Evolutionary conservation across 2,113 vertebrate genomes (phyloP).

Genomic region (Zeus faber): DNA sequence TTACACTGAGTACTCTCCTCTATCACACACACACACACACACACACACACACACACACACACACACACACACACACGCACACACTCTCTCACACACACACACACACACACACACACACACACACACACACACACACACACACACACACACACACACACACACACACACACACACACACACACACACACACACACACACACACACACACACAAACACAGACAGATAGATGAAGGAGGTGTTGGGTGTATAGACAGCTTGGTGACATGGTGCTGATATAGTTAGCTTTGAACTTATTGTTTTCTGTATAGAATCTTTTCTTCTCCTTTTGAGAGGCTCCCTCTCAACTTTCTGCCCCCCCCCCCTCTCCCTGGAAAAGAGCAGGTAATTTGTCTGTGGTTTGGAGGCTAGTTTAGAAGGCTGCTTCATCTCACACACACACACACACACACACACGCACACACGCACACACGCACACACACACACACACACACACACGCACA

Average conservation of each 20-base stretch:
- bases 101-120: constrained; percentile 16
- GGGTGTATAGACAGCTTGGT: constrained; percentile 9
- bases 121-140: constrained; percentile 9
- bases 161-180: constrained; percentile 12
- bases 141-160: constrained; percentile 19
- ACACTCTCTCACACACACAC: constrained; percentile 9
- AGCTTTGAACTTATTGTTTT: constrained; percentile 9
- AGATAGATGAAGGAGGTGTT: constrained; percentile 3
- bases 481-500: constrained; percentile 19
- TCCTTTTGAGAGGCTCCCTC: not conserved
- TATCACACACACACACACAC: constrained; percentile 3
- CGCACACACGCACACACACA: constrained; percentile 8
- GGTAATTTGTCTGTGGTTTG: constrained; percentile 30
- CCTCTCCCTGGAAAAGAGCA: constrained; percentile 7
- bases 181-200: constrained; percentile 23
- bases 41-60: constrained; percentile 15
- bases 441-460: constrained; percentile 4
- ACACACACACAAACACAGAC: constrained; percentile 11
- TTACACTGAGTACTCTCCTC: constrained; percentile 26
- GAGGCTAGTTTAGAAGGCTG: constrained; percentile 2
- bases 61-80: constrained; percentile 18
- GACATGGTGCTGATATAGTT: constrained; percentile 20
- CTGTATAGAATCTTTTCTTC: not conserved
- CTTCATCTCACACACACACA: not conserved
- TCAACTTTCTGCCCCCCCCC: constrained; percentile 8